These are phyloP conservation scores for Stomorhina lunata DNA, from an alignment of 2,888 invertebrate species.

Conservation along the genomic window DNA sequence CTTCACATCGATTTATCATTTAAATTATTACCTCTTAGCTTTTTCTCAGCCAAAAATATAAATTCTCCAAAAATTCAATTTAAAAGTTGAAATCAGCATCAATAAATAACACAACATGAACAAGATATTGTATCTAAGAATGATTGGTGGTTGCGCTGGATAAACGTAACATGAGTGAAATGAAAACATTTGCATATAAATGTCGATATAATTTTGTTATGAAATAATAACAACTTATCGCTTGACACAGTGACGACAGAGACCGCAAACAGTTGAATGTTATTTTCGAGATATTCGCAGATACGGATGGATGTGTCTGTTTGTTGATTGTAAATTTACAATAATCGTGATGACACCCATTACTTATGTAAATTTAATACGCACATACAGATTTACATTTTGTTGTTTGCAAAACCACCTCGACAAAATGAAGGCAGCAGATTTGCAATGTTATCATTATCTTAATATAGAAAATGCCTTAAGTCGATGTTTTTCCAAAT, in stretches of 20 bases:
- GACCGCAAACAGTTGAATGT: not conserved
- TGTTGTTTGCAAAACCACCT: slow-evolving; percentile 7
- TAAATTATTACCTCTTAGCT: slow-evolving; percentile 25
- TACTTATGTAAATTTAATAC: slow-evolving; percentile 57
- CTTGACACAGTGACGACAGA: slow-evolving; percentile 12
- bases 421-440: not conserved
- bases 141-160: not conserved
- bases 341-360: slow-evolving; percentile 47
- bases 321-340: slow-evolving; percentile 14
- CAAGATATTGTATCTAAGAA: not conserved
- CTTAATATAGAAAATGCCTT: too few relatives aligned
- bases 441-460: not conserved
- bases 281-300: not conserved
- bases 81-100: slow-evolving; percentile 24
- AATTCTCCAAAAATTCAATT: slow-evolving; percentile 5
- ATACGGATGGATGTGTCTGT: not conserved
- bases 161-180: not conserved
- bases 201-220: not conserved
- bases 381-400: slow-evolving; percentile 32
- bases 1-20: not conserved
- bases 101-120: slow-evolving; percentile 42
- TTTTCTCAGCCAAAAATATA: too few relatives aligned
- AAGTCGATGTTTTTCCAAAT: too few relatives aligned
- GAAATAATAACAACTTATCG: slow-evolving; percentile 37
- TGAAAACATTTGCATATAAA: slow-evolving; percentile 16